These are phyloP conservation scores for Catocala sponsa DNA, from an alignment of 2,888 invertebrate genomes.

Conservation along the genomic window DNA sequence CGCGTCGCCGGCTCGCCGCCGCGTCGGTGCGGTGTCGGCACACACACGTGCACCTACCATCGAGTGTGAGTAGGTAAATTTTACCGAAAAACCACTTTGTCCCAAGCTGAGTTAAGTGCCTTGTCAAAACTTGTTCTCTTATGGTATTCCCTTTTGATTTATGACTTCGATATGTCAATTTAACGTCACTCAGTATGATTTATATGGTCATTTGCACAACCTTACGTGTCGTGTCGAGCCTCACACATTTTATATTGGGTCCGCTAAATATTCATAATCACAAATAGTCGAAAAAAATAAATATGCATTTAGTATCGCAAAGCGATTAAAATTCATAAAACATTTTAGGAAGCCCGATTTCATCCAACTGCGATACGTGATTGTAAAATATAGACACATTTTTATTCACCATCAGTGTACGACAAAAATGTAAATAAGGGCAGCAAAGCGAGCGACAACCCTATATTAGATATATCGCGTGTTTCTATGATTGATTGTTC, in stretches of 20 bases:
- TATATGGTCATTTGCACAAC: constrained; percentile 78
- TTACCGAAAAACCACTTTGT: constrained; percentile 73
- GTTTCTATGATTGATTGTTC: constrained; percentile 43
- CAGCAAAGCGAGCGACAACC: constrained; percentile 33
- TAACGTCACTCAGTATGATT: constrained; percentile 83
- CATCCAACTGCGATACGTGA: constrained; percentile 12
- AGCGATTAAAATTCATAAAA: constrained; percentile 5
- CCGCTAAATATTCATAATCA: constrained; percentile 16
- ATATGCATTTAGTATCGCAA: constrained; percentile 4
- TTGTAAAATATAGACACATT: constrained; percentile 27
- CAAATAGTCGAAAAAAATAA: constrained; percentile 16
- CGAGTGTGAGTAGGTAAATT: constrained; percentile 50
- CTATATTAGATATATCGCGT: constrained; percentile 27
- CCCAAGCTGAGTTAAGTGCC: constrained; percentile 74
- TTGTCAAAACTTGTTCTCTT: constrained; percentile 84
- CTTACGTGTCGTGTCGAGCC: constrained; percentile 50
- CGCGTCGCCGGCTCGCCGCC: neutral
- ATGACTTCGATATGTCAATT: constrained; percentile 85
- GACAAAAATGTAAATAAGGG: constrained; percentile 40
- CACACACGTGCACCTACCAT: neutral
- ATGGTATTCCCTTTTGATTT: constrained; percentile 81
- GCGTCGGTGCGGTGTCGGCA: neutral
- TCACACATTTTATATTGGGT: constrained; percentile 36
- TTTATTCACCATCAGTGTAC: constrained; percentile 27
- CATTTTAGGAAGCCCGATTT: constrained; percentile 4